These are phyloP conservation scores for Drosophila mimica DNA, from an alignment of 2,888 invertebrate genomes.

Conservation along the genomic window DNA sequence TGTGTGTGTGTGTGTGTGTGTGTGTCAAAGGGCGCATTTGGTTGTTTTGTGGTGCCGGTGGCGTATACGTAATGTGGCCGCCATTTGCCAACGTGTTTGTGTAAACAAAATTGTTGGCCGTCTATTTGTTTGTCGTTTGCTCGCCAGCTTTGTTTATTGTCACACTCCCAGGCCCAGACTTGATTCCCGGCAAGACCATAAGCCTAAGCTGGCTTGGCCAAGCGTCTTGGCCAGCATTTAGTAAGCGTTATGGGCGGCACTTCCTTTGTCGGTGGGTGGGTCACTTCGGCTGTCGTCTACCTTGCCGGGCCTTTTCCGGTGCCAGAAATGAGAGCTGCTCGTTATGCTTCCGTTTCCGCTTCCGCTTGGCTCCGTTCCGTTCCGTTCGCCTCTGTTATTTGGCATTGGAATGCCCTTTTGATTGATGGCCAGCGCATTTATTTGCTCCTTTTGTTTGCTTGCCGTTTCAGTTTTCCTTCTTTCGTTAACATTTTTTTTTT, in stretches of 20 bases:
- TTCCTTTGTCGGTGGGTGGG: conserved; percentile 56
- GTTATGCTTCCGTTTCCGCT: conserved; percentile 74
- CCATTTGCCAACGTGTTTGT: conserved; percentile 73
- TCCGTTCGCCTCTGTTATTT: conserved; percentile 34
- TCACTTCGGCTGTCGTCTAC: conserved; percentile 42
- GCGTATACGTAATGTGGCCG: conserved; percentile 76
- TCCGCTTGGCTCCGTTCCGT: neutral
- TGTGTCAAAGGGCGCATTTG: conserved; percentile 67
- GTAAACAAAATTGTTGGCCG: conserved; percentile 75
- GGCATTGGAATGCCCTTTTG: conserved; percentile 65
- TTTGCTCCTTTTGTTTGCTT: conserved; percentile 58
- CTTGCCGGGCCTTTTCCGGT: conserved; percentile 39
- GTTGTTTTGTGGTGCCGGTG: conserved; percentile 57
- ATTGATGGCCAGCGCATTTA: conserved; percentile 71
- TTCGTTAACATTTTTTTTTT: neutral
- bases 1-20: conserved; percentile 20
- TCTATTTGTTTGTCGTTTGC: conserved; percentile 77
- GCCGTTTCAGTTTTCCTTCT: conserved; percentile 25
- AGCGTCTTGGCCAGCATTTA: conserved; percentile 50
- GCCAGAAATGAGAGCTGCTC: conserved; percentile 34
- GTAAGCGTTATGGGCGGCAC: conserved; percentile 50
- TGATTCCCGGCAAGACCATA: conserved; percentile 15
- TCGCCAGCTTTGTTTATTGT: conserved; percentile 72
- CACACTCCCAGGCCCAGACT: conserved; percentile 41
- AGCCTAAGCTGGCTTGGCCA: conserved; percentile 15